Evolutionary conservation across 2,113 vertebrate species (phyloP).

Genomic region (Saccopteryx bilineata): DNA sequence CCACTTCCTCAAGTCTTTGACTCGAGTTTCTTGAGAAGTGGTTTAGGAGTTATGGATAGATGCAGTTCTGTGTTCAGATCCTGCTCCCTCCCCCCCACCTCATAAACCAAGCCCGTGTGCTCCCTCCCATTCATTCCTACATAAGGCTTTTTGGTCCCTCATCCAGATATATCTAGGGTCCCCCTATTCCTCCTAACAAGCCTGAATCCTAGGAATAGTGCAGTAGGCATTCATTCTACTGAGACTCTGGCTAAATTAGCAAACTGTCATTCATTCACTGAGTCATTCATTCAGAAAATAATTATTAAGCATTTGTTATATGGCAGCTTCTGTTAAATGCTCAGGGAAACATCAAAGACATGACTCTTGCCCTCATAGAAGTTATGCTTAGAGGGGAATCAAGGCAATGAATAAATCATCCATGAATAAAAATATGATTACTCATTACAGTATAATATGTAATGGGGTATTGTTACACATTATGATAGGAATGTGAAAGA

Average conservation of each 20-base stretch:
- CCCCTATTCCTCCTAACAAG: background rate
- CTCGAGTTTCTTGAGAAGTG: conserved; percentile 29
- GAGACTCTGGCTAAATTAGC: background rate
- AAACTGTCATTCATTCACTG: background rate
- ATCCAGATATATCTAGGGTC: background rate
- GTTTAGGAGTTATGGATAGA: background rate
- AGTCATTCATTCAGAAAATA: conserved; percentile 26
- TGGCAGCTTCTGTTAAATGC: conserved; percentile 31
- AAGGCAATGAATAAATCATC: conserved; percentile 33
- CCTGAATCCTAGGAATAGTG: background rate
- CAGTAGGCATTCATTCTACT: background rate
- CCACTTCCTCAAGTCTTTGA: background rate
- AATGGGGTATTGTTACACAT: background rate
- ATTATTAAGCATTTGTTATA: background rate
- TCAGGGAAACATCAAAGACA: background rate
- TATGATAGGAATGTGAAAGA: background rate
- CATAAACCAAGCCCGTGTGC: background rate
- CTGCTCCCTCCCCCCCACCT: background rate
- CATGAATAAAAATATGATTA: conserved; percentile 36
- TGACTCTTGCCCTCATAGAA: conserved; percentile 30
- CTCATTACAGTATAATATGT: background rate
- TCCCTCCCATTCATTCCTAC: background rate
- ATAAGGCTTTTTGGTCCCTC: background rate
- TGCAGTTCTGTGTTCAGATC: background rate
- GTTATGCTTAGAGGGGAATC: conserved; percentile 23